These are phyloP conservation scores for Siderastrea radians DNA, from an alignment of 92 coral and sea anemone genomes.

Conservation along the genomic window DNA sequence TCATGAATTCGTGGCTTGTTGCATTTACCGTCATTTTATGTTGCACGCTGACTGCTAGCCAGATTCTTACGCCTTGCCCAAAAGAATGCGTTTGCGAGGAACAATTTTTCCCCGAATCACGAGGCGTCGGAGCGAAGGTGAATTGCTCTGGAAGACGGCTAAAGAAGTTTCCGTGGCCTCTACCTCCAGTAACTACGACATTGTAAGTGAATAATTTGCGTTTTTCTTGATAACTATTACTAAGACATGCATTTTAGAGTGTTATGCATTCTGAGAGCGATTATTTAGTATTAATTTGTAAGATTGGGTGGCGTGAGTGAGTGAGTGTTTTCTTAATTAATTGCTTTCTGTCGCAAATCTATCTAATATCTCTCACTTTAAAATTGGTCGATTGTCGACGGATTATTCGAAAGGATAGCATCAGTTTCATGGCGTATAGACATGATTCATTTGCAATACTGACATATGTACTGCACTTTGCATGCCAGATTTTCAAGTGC, in stretches of 20 bases:
- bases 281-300: not conserved
- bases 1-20: not conserved
- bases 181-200: constrained; percentile 65
- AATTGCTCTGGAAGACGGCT: constrained; percentile 70
- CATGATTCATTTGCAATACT: not conserved
- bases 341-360: not conserved
- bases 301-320: not conserved
- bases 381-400: too few species aligned
- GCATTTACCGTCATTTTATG: not conserved
- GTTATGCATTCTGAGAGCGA: not conserved
- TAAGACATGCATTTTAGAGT: not conserved
- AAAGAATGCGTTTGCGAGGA: constrained; percentile 55
- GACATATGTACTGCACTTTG: not conserved
- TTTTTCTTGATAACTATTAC: not conserved
- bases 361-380: too few species aligned
- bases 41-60: constrained; percentile 2
- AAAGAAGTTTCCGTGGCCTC: constrained; percentile 71
- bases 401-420: not conserved
- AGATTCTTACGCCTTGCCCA: constrained; percentile 50
- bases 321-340: constrained; percentile 1
- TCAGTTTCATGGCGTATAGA: not conserved
- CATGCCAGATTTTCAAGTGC: not conserved
- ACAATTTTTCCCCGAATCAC: constrained; percentile 37
- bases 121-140: constrained; percentile 62
- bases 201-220: constrained; percentile 61